Evolutionary conservation across 2,113 vertebrate species (phyloP), one percentile per base, ranked within the genome.

Genomic region (Halichoeres trimaculatus): DNA sequence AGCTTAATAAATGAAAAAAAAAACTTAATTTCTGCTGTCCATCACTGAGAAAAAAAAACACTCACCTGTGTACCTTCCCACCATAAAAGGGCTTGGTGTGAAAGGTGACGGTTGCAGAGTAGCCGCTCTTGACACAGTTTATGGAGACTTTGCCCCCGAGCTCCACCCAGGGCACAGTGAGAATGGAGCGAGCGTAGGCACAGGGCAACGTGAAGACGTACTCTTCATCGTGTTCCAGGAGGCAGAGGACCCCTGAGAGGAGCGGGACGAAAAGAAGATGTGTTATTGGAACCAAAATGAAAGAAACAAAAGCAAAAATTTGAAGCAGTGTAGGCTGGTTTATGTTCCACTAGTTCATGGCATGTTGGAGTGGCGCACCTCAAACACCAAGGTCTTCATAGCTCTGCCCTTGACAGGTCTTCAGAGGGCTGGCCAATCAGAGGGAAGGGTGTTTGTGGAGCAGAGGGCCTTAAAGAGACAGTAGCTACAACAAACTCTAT

Each of bases 21-120:
- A 40, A 3, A 2, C 38, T 11, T 40, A 40, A 2, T 40, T 3
- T 40, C 12, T 13, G 12, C 17, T 45, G 16, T 45, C 16, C 41
- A 45, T 12, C n/a, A n/a, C 40, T 3, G 40, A 41, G 40, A 41
- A 10, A 30, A 2, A n/a, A 4, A 17, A 17, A 1, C 7, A 3
- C 83, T 26, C 56, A 87, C 98, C 96, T 96, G 95, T 98, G 97
- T 0, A 99, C 95, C 61, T 99, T 98, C 35, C 97, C 97, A 50
- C 97, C 97, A 0, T 98, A 98, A 88, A 98, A 98, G 0, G 97
- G 97, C 85, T 99, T 99, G 16, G 97, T 98, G 90, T 98, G 97
- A 90, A 99, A 99, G 0, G 94, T 96, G 88, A 99, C 97, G 0
- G 93, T 92, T 38, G 97, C 97, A 0, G 96, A 95, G 88, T 98